Percentiles rank a stretch among this genome's conserved stretches.
Evolutionary conservation across 2,888 invertebrate species (phyloP).

Genomic region (Ectropis crepuscularia): DNA sequence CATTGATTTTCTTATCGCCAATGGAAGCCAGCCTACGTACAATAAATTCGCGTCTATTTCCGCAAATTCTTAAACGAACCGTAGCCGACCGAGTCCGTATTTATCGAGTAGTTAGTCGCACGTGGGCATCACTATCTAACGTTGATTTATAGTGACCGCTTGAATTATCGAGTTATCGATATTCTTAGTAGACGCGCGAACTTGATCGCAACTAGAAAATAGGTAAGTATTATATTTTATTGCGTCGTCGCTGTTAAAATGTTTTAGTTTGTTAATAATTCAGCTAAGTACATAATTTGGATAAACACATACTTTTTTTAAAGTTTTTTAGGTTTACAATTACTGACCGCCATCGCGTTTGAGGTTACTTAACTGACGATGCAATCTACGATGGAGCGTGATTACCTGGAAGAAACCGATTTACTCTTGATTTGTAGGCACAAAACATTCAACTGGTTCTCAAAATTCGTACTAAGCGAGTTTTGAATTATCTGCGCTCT

Average conservation of each 20-base stretch:
- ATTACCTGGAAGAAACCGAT: too few relatives aligned
- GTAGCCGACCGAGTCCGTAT: constrained; percentile 52
- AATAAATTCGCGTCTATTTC: constrained; percentile 17
- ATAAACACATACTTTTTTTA: too few relatives aligned
- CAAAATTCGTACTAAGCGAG: too few relatives aligned
- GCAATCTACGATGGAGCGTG: too few relatives aligned
- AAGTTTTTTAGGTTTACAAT: too few relatives aligned
- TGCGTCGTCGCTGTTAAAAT: constrained; percentile 4
- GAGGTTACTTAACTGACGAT: too few relatives aligned
- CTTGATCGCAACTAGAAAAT: constrained; percentile 34
- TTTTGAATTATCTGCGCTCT: too few relatives aligned
- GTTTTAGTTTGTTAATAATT: neutral
- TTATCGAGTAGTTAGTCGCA: constrained; percentile 73
- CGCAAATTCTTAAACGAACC: constrained; percentile 51
- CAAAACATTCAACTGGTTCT: too few relatives aligned
- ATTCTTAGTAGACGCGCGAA: constrained; percentile 57
- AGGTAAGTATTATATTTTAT: constrained; percentile 5
- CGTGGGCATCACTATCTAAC: constrained; percentile 81
- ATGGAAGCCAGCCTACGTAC: neutral
- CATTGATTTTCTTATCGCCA: neutral
- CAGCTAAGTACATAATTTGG: neutral
- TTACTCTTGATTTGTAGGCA: too few relatives aligned
- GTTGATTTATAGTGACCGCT: constrained; percentile 79
- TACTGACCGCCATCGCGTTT: too few relatives aligned
- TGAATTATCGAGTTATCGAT: constrained; percentile 83